phyloP scores from a whole-genome alignment of 2,888 invertebrate species.

The Drosophila nr. perissopoda region DNA sequence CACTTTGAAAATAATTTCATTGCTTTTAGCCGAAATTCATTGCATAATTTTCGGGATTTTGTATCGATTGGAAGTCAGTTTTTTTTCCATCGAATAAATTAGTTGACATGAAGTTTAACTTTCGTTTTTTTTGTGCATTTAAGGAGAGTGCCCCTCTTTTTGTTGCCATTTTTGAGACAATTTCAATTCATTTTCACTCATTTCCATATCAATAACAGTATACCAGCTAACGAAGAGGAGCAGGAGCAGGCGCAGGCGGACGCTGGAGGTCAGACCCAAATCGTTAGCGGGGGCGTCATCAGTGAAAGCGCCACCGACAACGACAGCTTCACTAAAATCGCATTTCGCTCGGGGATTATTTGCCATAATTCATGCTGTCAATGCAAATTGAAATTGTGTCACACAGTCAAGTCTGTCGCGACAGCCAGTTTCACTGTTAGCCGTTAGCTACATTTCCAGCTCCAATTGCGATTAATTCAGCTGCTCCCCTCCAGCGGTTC shows the following conservation, averaged over 20 bases:
- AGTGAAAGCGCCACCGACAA: neutral
- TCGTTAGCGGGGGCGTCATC: constrained; percentile 28
- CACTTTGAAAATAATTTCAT: constrained; percentile 4
- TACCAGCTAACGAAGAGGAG: neutral
- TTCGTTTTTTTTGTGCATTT: constrained; percentile 28
- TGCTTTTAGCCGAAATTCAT: constrained; percentile 2
- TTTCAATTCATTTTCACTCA: constrained; percentile 43
- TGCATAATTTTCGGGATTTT: constrained; percentile 44
- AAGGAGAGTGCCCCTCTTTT: constrained; percentile 7
- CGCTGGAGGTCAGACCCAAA: constrained; percentile 20
- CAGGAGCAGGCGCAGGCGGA: neutral
- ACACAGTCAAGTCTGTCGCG: constrained; percentile 64
- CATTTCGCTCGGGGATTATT: constrained; percentile 74
- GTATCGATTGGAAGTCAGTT: neutral
- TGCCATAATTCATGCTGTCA: constrained; percentile 80
- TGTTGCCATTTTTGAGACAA: constrained; percentile 3
- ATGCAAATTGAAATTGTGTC: constrained; percentile 81
- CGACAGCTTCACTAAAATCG: constrained; percentile 65
- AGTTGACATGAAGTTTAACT: constrained; percentile 28
- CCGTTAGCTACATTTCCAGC: neutral
- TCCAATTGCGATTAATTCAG: constrained; percentile 11
- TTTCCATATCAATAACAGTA: constrained; percentile 75
- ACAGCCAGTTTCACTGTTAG: constrained; percentile 8
- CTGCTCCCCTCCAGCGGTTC: constrained; percentile 36
- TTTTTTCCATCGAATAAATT: constrained; percentile 33